These are phyloP conservation scores for Eristalis arbustorum DNA, from an alignment of 2,888 invertebrate species.

Conservation along the genomic window DNA sequence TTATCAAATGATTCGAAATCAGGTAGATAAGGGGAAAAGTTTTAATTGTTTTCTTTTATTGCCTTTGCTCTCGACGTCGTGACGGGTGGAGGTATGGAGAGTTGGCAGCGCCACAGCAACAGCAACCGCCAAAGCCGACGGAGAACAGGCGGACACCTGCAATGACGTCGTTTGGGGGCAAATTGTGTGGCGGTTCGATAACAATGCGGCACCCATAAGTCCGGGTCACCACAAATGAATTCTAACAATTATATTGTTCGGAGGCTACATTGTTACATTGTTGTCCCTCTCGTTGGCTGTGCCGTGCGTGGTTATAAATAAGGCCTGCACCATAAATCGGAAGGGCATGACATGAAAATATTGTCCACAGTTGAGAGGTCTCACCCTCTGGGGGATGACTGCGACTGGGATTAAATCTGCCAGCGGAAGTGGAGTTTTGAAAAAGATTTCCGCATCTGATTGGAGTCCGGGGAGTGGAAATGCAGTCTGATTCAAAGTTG, in stretches of 20 bases:
- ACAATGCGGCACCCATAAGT: constrained; percentile 63
- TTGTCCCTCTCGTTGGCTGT: neutral
- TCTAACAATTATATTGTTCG: constrained; percentile 57
- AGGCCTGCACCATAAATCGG: constrained; percentile 20
- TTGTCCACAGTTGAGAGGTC: constrained; percentile 9
- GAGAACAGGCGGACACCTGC: constrained; percentile 29
- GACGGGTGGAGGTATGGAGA: neutral
- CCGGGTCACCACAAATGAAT: constrained; percentile 56
- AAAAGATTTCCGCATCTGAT: neutral
- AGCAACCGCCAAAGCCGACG: neutral
- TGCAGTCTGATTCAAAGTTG: neutral
- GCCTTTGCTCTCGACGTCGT: constrained; percentile 38
- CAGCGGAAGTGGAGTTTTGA: neutral
- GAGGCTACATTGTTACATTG: constrained; percentile 9
- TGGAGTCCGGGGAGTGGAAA: neutral
- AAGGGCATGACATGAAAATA: constrained; percentile 13
- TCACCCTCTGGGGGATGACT: neutral
- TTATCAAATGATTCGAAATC: constrained; percentile 67
- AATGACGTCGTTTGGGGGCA: constrained; percentile 44
- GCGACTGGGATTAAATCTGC: neutral
- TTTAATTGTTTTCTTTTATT: constrained; percentile 67
- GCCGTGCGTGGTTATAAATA: constrained; percentile 20
- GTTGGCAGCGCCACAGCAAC: neutral
- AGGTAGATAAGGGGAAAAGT: constrained; percentile 65
- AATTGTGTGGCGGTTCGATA: constrained; percentile 59